A percentile compares a stretch with the other conserved stretches of the same genome.
These are phyloP conservation scores for Sporophila hypoxantha DNA, from an alignment of 2,113 vertebrate species.

Conservation along the genomic window DNA sequence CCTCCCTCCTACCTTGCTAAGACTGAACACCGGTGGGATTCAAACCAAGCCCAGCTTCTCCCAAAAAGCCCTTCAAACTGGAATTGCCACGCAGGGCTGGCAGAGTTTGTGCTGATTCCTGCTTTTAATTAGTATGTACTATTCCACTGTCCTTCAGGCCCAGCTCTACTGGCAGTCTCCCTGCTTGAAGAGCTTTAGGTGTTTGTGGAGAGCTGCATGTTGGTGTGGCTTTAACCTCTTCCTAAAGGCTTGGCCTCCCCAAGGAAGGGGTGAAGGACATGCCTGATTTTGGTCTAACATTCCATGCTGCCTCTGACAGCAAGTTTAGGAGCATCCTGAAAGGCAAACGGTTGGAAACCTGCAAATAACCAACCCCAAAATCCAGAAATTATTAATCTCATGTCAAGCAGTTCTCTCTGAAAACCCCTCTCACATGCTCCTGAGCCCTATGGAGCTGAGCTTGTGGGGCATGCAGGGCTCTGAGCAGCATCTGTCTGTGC, in stretches of 20 bases:
- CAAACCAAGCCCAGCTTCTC: neutral
- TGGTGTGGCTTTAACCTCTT: neutral
- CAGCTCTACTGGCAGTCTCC: neutral
- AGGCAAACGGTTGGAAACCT: neutral
- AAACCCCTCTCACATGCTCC: too few species aligned
- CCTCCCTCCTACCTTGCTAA: neutral
- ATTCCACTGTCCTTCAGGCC: neutral
- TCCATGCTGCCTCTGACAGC: neutral
- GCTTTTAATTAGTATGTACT: neutral
- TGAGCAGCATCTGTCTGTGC: neutral
- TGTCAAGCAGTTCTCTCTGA: neutral
- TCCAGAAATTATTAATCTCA: neutral
- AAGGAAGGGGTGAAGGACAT: too few species aligned
- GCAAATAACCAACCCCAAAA: neutral
- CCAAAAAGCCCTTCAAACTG: neutral
- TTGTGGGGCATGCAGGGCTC: too few species aligned
- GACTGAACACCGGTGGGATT: neutral
- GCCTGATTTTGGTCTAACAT: neutral
- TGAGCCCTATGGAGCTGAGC: fast-evolving
- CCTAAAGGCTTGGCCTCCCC: neutral
- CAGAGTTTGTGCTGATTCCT: neutral
- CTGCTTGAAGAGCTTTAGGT: neutral
- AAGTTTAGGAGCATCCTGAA: neutral
- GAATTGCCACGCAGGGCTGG: neutral
- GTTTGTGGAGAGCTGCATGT: neutral